Evolutionary conservation across 1,140 invertebrate species (phyloP).

Genomic region (Meloidogyne hapla): DNA sequence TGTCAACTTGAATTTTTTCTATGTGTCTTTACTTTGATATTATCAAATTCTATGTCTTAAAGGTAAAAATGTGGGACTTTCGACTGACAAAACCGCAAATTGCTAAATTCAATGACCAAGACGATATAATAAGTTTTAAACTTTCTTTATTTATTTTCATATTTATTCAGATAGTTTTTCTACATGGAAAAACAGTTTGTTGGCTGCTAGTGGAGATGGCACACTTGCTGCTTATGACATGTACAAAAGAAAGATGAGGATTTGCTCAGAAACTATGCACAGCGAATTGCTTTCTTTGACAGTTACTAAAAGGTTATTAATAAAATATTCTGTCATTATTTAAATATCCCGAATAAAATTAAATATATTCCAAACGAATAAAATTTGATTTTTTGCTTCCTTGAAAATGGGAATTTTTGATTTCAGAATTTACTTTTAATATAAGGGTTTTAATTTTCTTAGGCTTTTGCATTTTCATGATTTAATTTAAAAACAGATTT

Average conservation of each 20-base stretch:
- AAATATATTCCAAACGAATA: too few relatives aligned
- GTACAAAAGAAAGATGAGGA: conserved; percentile 24
- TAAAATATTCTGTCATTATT: too few relatives aligned
- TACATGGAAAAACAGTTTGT: conserved; percentile 15
- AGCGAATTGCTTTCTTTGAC: conserved; percentile 38
- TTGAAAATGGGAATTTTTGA: too few relatives aligned
- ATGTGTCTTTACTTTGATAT: background rate
- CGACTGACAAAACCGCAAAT: conserved; percentile 18
- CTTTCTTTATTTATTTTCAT: background rate
- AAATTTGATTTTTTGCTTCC: too few relatives aligned
- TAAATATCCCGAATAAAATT: too few relatives aligned
- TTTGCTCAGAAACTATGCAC: conserved; percentile 38
- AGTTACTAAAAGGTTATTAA: conserved; percentile 24
- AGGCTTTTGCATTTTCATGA: background rate
- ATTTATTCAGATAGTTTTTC: conserved; percentile 4
- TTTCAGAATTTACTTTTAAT: too few relatives aligned
- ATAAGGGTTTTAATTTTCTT: background rate
- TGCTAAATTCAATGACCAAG: conserved; percentile 31
- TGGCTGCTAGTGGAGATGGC: conserved; percentile 38
- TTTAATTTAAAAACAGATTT: too few relatives aligned
- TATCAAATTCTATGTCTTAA: conserved; percentile 1
- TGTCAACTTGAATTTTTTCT: too few relatives aligned
- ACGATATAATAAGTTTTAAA: conserved; percentile 33
- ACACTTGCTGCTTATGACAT: conserved; percentile 38
- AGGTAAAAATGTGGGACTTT: conserved; percentile 41